Evolutionary conservation across 2,888 invertebrate species (phyloP), one percentile per base, ranked within the genome.

Genomic region (Masnerella sp.): DNA sequence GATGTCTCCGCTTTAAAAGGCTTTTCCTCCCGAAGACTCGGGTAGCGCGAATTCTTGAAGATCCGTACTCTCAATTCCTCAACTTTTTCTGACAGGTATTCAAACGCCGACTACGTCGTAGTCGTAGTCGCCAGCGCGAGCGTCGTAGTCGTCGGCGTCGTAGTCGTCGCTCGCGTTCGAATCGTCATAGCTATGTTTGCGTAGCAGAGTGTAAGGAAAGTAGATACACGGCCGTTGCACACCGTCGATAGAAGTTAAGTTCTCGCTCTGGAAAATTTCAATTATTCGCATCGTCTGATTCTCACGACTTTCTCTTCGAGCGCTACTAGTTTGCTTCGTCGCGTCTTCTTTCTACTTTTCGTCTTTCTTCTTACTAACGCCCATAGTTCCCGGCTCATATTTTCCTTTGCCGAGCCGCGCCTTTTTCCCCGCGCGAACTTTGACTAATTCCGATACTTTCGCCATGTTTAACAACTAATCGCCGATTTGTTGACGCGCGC

Each of bases 251-350:
- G 75, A 76, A 81, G 78, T 78, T 79, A 78, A 81, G 77, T 83
- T 84, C 78, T 81, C 75, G 75, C 79, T 76, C 77, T 77, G 79
- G 80, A 83, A 85, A 83, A 83, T 85, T 82, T 83, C 84, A 85
- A 84, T 85, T 85, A 85, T 85, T 84, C 79, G 80, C 82, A 76
- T 81, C 81, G 81, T 77, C 80, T 81, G 81, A 82, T 81, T 81
- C 81, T 75, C 76, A 49, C 77, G 74, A 74, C 72, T 67, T 72
- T 72, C 62, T 40, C 59, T 58, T 43, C 43, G 54, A 49, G 51
- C 69, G 45, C 40, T 1, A 5, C 51, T 58, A 62, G 51, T 52
- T 69, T 61, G 45, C 65, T 40, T 59, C 71, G 67, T 64, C 67
- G 56, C 59, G 52, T 70, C 62, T 74, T 75, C 62, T 71, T 75